Conservation (phyloP, 2,797 vertebrate species). For the Pseudopleuronectes americanus region DNA sequence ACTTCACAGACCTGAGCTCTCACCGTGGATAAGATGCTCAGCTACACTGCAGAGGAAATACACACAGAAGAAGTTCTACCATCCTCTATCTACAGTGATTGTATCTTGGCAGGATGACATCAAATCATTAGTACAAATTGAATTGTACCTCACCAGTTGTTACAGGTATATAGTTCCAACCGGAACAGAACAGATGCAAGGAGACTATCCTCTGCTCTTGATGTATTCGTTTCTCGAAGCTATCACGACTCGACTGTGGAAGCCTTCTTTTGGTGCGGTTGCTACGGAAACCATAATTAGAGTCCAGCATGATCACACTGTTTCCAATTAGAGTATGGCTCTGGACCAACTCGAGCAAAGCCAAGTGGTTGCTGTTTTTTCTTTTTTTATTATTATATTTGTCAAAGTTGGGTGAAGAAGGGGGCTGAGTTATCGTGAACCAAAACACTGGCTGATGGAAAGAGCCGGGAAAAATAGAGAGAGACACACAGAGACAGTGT, state of each 20-base stretch:
- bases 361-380: constrained; percentile 50
- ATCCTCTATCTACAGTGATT: not conserved
- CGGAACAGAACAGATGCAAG: constrained; percentile 11
- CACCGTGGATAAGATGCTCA: constrained; percentile 38
- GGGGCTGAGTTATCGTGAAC: constrained; percentile 23
- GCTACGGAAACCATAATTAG: constrained; percentile 68
- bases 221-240: constrained; percentile 20
- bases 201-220: not conserved
- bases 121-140: constrained; percentile 13
- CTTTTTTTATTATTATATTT: constrained; percentile 13
- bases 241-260: constrained; percentile 22
- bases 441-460: constrained; percentile 18
- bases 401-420: constrained; percentile 22
- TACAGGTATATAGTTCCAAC: not conserved
- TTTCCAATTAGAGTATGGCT: constrained; percentile 66
- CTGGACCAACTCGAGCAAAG: constrained; percentile 34
- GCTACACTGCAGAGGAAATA: too few relatives aligned
- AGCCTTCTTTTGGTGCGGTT: constrained; percentile 51
- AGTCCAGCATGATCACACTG: constrained; percentile 48
- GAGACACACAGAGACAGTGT: not conserved
- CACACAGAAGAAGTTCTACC: too few relatives aligned
- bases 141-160: constrained; percentile 1
- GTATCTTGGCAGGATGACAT: constrained; percentile 3
- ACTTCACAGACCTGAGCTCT: constrained; percentile 60
- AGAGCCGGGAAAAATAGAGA: not conserved